Base-by-base conservation (phyloP, 2,797 vertebrate genomes). In the Synaphobranchus kaupii region DNA sequence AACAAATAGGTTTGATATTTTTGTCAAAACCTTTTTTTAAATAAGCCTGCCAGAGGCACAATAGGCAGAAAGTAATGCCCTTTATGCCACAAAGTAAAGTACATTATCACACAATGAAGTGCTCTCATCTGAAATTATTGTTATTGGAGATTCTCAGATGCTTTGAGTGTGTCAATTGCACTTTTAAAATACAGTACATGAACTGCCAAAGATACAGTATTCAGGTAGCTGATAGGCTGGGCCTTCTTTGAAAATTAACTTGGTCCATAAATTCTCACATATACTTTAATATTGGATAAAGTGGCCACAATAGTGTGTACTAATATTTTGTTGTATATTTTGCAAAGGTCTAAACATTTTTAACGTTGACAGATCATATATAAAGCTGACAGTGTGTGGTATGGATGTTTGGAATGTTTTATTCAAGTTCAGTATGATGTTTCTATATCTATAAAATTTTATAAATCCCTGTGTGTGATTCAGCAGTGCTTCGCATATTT, bases 181-280 rank as follows among this genome's bases (percentile, higher is more conserved):
- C 92, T 93, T 94, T 92, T 89, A 39, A 89, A 88, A 87, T 80
- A 87, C 50, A 84, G 84, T 89, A 89, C 86, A 85, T 82, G 89
- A 93, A 92, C 92, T 93, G 93, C 95, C 95, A 96, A 95, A 96
- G 94, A 95, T 84, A 84, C 85, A 84, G 84, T 85, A 83, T 76
- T 90, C 85, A 91, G 89, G 85, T 86, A 63, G 60, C 50, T 86
- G 89, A 88, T 58, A 82, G 84, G 68, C 85, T 88, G 86, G 88
- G 56, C 78, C 54, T 76, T 88, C 54, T 60, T 84, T 89, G 31
- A 87, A 89, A 86, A 88, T 88, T 87, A 86, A 89, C 87, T 31
- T 84, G 66, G 81, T 86, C 52, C 71, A 47, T 25, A 50, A 84
- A 90, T 83, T 20, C 63, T 63, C 50, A 84, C 47, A 82, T 71